Evolutionary conservation across 1,140 invertebrate species (phyloP).

Genomic region (Drosophila miranda): DNA sequence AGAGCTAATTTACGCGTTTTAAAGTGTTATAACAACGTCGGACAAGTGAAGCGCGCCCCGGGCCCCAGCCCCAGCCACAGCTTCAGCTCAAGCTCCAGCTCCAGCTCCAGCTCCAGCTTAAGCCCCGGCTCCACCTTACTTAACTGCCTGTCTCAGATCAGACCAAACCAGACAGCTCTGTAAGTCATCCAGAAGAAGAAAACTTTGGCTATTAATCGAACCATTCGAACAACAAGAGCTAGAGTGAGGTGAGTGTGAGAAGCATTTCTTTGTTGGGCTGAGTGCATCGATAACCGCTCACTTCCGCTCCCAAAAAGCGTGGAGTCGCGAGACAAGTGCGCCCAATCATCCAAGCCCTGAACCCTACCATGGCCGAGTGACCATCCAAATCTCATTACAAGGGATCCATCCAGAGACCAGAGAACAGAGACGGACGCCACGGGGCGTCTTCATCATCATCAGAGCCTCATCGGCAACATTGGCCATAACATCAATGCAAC

Average conservation of each 20-base stretch:
- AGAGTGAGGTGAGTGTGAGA: too few species aligned
- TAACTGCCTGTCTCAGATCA: neutral
- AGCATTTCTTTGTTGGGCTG: too few species aligned
- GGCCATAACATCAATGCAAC: constrained; percentile 14
- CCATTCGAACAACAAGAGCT: neutral
- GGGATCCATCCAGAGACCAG: constrained; percentile 24
- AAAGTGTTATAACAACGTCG: constrained; percentile 66
- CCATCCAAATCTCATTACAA: constrained; percentile 45
- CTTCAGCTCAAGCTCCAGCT: too few species aligned
- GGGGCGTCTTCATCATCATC: constrained; percentile 36
- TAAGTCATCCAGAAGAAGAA: constrained; percentile 26
- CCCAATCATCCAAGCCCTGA: constrained; percentile 25
- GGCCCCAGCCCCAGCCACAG: constrained; percentile 5
- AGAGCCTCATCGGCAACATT: neutral
- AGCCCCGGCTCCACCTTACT: too few species aligned
- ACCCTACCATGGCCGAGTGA: neutral
- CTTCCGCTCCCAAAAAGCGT: constrained; percentile 48
- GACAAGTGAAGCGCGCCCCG: constrained; percentile 25
- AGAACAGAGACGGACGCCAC: constrained; percentile 9
- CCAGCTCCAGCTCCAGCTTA: neutral
- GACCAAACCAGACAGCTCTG: neutral
- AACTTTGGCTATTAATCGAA: constrained; percentile 52
- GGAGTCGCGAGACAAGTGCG: constrained; percentile 44
- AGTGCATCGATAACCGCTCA: constrained; percentile 59
- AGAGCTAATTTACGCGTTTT: constrained; percentile 68